Conservation (phyloP, 1,140 invertebrate species). For the Drosophila nigromelanica region DNA sequence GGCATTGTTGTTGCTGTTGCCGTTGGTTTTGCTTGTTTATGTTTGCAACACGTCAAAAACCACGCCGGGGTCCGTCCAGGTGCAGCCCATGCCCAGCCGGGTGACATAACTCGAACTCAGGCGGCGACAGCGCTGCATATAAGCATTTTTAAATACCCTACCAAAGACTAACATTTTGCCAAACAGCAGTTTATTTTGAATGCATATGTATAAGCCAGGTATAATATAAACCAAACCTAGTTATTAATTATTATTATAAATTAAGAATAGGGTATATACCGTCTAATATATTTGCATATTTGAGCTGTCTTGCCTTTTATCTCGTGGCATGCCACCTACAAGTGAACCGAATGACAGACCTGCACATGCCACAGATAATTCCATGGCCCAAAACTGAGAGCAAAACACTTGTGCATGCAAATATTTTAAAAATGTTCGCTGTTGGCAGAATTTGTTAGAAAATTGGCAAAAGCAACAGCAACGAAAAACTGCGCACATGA, state of each 20-base stretch:
- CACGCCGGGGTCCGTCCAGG: slow-evolving; percentile 27
- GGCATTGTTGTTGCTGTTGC: slow-evolving; percentile 19
- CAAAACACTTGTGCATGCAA: slow-evolving; percentile 76
- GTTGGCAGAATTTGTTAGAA: slow-evolving; percentile 75
- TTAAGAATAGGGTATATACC: neutral
- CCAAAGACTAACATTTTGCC: neutral
- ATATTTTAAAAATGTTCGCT: slow-evolving; percentile 64
- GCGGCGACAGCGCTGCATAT: slow-evolving; percentile 20
- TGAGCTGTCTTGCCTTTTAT: slow-evolving; percentile 8
- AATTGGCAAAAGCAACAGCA: slow-evolving; percentile 43
- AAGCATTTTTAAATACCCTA: slow-evolving; percentile 26
- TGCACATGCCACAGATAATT: slow-evolving; percentile 28
- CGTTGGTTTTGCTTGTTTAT: slow-evolving; percentile 18
- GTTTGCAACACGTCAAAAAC: slow-evolving; percentile 40
- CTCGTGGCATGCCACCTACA: slow-evolving; percentile 25
- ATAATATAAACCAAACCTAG: neutral
- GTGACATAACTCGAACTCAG: slow-evolving; percentile 50
- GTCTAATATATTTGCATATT: slow-evolving; percentile 2
- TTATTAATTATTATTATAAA: neutral
- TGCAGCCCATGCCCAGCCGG: slow-evolving; percentile 37
- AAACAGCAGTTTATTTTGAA: neutral
- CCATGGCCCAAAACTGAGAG: slow-evolving; percentile 15
- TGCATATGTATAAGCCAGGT: neutral
- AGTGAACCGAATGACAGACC: slow-evolving; percentile 12
- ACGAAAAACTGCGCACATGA: slow-evolving; percentile 61